Conservation (phyloP, 2,888 invertebrate species). For the Stenoptilia bipunctidactyla region DNA sequence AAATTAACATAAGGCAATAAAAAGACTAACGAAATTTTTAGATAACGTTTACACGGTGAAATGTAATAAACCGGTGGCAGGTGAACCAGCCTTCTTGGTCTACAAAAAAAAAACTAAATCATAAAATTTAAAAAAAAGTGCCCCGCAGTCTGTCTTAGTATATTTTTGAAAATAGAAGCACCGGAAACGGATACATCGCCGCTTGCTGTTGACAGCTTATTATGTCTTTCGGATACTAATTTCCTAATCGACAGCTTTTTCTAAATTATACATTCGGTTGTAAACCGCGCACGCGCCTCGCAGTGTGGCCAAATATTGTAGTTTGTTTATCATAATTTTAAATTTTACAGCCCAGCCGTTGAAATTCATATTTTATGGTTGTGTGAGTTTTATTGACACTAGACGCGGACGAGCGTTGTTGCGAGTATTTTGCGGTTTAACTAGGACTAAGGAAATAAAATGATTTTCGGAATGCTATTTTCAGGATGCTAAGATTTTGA, state of each 20-base stretch:
- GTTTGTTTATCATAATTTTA: slow-evolving; percentile 51
- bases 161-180: slow-evolving; percentile 65
- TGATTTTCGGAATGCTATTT: no score
- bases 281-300: slow-evolving; percentile 20
- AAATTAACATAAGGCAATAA: slow-evolving; percentile 68
- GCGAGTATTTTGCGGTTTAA: background rate
- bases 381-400: slow-evolving; percentile 46
- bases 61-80: slow-evolving; percentile 51
- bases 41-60: slow-evolving; percentile 52
- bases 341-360: slow-evolving; percentile 50
- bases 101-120: slow-evolving; percentile 23
- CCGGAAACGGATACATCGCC: slow-evolving; percentile 63
- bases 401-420: slow-evolving; percentile 25
- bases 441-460: no score
- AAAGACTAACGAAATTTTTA: slow-evolving; percentile 65
- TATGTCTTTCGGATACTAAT: slow-evolving; percentile 55
- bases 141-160: slow-evolving; percentile 31
- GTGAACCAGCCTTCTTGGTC: slow-evolving; percentile 26
- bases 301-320: slow-evolving; percentile 20
- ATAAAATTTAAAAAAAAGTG: slow-evolving; percentile 19
- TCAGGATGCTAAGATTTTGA: no score
- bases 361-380: slow-evolving; percentile 50
- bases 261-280: slow-evolving; percentile 24
- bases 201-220: slow-evolving; percentile 64
- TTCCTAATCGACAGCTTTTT: slow-evolving; percentile 60